These are phyloP conservation scores for Xylocopa sonorina DNA, from an alignment of 1,140 invertebrate species.

Conservation along the genomic window DNA sequence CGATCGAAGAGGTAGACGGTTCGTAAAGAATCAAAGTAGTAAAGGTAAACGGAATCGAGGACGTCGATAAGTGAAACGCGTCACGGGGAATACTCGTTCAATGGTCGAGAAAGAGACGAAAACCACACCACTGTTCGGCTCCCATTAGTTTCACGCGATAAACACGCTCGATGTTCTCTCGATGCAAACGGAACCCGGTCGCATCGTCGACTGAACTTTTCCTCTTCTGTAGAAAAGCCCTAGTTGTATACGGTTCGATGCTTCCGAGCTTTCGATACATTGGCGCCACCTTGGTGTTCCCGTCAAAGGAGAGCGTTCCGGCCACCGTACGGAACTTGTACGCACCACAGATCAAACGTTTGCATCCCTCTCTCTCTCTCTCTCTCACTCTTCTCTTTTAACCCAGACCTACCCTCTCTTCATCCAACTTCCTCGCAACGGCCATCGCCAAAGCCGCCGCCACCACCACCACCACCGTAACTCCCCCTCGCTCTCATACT, in stretches of 20 bases:
- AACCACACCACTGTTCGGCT: constrained; percentile 29
- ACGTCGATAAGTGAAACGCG: not conserved
- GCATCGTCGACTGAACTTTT: constrained; percentile 73
- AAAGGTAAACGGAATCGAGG: not conserved
- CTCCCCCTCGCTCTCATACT: not conserved
- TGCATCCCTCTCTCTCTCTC: not conserved
- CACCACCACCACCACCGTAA: not conserved
- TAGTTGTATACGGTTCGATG: constrained; percentile 45
- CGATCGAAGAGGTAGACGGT: not conserved
- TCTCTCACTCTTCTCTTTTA: not conserved
- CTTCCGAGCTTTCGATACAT: constrained; percentile 69
- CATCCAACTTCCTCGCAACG: not conserved
- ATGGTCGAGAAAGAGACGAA: not conserved
- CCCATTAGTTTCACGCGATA: constrained; percentile 14
- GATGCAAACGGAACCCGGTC: constrained; percentile 70
- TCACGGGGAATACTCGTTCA: too few relatives aligned
- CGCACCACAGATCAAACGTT: constrained; percentile 27
- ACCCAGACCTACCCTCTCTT: constrained; percentile 2
- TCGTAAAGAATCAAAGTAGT: not conserved
- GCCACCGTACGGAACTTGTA: constrained; percentile 13
- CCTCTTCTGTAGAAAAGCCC: constrained; percentile 7
- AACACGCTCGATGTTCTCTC: constrained; percentile 24
- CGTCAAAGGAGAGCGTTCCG: constrained; percentile 49
- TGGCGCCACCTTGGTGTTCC: constrained; percentile 76
- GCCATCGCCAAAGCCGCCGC: not conserved